Percentiles rank a stretch among this genome's conserved stretches.
phyloP scores from a whole-genome alignment of 2,797 vertebrate genomes.

The Discoglossus pictus region DNA sequence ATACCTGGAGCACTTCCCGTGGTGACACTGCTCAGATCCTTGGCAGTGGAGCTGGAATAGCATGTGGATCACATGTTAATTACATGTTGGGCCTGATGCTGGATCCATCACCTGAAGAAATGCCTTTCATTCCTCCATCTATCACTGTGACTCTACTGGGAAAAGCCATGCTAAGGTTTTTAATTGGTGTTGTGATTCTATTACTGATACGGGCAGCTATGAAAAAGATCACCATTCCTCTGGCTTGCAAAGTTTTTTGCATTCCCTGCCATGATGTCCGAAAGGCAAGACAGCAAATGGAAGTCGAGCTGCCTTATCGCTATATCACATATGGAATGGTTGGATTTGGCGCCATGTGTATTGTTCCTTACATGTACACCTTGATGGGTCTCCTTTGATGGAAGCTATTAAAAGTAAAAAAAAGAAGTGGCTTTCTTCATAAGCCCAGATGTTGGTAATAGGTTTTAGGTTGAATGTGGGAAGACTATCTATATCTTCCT shows the following conservation, averaged over 20 bases:
- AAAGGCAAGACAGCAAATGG: slow-evolving; percentile 88
- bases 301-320: slow-evolving; percentile 92
- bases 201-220: slow-evolving; percentile 75
- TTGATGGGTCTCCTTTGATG: slow-evolving; percentile 77
- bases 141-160: slow-evolving; percentile 69
- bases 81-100: slow-evolving; percentile 73
- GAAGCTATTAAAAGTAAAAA: too few species aligned
- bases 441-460: too few species aligned
- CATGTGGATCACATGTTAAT: slow-evolving; percentile 84
- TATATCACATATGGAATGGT: slow-evolving; percentile 87
- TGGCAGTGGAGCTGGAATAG: slow-evolving; percentile 89
- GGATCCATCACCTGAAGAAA: slow-evolving; percentile 67
- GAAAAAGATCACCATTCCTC: slow-evolving; percentile 85
- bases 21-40: slow-evolving; percentile 95
- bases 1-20: slow-evolving; percentile 96
- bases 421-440: too few species aligned
- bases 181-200: slow-evolving; percentile 80
- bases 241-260: slow-evolving; percentile 77
- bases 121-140: slow-evolving; percentile 73
- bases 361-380: slow-evolving; percentile 83
- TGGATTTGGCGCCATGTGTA: slow-evolving; percentile 84
- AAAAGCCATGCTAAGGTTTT: slow-evolving; percentile 69
- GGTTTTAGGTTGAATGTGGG: slow-evolving; percentile 42
- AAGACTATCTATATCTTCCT: slow-evolving; percentile 57
- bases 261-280: slow-evolving; percentile 75